These are phyloP conservation scores for Chitala chitala DNA, from an alignment of 2,113 vertebrate species.

Conservation along the genomic window DNA sequence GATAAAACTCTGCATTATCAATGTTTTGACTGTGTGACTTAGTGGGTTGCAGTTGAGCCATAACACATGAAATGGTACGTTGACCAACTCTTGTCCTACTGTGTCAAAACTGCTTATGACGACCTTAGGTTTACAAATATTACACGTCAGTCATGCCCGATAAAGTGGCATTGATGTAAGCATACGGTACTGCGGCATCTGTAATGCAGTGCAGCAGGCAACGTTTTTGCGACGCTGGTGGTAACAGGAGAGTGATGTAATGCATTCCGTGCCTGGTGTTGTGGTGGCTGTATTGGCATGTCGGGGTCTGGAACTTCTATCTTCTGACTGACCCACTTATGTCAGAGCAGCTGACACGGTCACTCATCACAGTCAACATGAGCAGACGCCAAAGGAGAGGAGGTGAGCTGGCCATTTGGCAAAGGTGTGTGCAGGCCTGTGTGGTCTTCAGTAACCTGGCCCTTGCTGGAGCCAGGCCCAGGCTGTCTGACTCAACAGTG, in stretches of 20 bases:
- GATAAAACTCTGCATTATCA: too few species aligned
- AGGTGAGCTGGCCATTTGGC: background rate
- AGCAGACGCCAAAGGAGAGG: background rate
- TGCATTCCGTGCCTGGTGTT: background rate
- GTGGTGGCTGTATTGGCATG: background rate
- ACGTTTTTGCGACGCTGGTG: background rate
- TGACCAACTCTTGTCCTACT: too few species aligned
- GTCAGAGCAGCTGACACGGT: slow-evolving; percentile 43
- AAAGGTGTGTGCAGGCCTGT: background rate
- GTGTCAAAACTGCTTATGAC: too few species aligned
- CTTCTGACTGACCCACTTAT: slow-evolving; percentile 1
- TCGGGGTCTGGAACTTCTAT: background rate
- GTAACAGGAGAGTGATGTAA: slow-evolving; percentile 2
- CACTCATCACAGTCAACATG: slow-evolving; percentile 34
- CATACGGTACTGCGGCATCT: background rate
- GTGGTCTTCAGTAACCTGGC: background rate
- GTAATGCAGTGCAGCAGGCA: background rate
- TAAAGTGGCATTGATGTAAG: background rate
- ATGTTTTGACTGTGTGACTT: too few species aligned
- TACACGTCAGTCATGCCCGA: too few species aligned
- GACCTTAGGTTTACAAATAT: too few species aligned
- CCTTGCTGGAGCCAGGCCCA: background rate
- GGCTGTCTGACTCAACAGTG: too few species aligned
- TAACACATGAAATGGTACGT: too few species aligned
- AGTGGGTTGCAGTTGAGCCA: too few species aligned